Percentiles rank a stretch among this genome's conserved stretches.
phyloP scores from a whole-genome alignment of 2,113 vertebrate genomes.

The Callopanchax toddi region DNA sequence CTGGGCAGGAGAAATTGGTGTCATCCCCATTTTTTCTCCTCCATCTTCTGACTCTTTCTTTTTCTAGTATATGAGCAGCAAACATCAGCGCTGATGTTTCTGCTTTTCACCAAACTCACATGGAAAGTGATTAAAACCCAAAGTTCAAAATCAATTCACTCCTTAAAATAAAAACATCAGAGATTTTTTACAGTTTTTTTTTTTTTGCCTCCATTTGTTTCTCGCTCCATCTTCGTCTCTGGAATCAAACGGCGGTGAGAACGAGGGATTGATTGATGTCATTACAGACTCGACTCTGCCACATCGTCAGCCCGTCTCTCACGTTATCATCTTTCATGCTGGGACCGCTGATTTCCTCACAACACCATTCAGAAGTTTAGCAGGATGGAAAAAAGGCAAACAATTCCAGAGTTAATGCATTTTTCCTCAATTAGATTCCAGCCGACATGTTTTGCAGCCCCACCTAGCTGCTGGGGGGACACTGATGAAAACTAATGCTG shows the following conservation, averaged over 20 bases:
- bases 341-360: slow-evolving; percentile 29
- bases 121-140: slow-evolving; percentile 28
- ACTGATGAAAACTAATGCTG: slow-evolving; percentile 84
- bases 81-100: slow-evolving; percentile 9
- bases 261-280: slow-evolving; percentile 15
- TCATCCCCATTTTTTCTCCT: slow-evolving; percentile 34
- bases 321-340: slow-evolving; percentile 19
- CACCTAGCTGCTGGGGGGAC: slow-evolving; percentile 69
- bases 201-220: slow-evolving; percentile 4
- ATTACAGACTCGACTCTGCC: slow-evolving; percentile 23
- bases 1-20: slow-evolving; percentile 52
- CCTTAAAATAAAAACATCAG: too few relatives aligned
- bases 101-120: slow-evolving; percentile 21
- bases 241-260: slow-evolving; percentile 23
- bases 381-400: slow-evolving; percentile 42
- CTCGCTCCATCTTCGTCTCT: neutral
- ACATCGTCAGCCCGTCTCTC: slow-evolving; percentile 21
- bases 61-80: slow-evolving; percentile 31
- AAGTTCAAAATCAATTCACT: neutral
- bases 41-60: slow-evolving; percentile 20
- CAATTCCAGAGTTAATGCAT: slow-evolving; percentile 57
- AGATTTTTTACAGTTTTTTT: too few relatives aligned
- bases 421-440: slow-evolving; percentile 68
- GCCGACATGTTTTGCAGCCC: slow-evolving; percentile 57
- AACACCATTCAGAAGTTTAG: slow-evolving; percentile 41